A percentile compares a stretch with the other conserved stretches of the same genome.
These are phyloP conservation scores for Halichondria panicea DNA, from an alignment of 37 sponge, comb jelly and placozoan species.

Conservation along the genomic window DNA sequence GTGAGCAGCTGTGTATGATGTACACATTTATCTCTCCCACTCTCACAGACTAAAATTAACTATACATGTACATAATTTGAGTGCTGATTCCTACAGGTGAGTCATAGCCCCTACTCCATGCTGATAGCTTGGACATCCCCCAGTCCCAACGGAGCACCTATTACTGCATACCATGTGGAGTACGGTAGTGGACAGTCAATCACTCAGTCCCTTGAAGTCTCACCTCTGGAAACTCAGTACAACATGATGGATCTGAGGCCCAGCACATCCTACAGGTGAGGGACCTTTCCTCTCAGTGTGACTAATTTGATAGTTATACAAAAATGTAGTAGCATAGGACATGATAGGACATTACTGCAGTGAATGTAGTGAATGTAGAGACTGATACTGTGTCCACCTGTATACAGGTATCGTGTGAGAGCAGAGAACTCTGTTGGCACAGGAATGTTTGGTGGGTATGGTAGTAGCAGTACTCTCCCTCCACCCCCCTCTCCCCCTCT, in stretches of 20 bases:
- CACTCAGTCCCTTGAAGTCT: slow-evolving; percentile 26
- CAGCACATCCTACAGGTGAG: slow-evolving; percentile 61
- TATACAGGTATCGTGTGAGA: slow-evolving; percentile 49
- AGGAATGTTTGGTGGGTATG: slow-evolving; percentile 39
- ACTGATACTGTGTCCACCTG: neutral
- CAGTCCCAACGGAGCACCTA: slow-evolving; percentile 36
- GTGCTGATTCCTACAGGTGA: slow-evolving; percentile 2
- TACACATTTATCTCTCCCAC: neutral
- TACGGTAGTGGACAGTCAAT: slow-evolving; percentile 5
- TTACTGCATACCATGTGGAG: slow-evolving; percentile 54
- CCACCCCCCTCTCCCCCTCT: slow-evolving; percentile 74
- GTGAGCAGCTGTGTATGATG: slow-evolving; percentile 18
- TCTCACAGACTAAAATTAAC: neutral
- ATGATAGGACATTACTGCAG: too few relatives aligned
- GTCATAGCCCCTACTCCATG: slow-evolving; percentile 19
- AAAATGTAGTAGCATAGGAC: neutral
- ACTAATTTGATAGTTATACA: neutral
- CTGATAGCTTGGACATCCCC: slow-evolving; percentile 57
- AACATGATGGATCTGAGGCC: slow-evolving; percentile 31
- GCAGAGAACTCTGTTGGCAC: slow-evolving; percentile 62
- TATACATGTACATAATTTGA: neutral
- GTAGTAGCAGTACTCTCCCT: slow-evolving; percentile 43
- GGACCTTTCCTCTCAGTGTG: neutral
- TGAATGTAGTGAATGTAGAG: neutral
- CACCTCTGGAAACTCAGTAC: slow-evolving; percentile 29